Base-by-base conservation (phyloP, 2,797 vertebrate genomes). In the Platalea minor region DNA sequence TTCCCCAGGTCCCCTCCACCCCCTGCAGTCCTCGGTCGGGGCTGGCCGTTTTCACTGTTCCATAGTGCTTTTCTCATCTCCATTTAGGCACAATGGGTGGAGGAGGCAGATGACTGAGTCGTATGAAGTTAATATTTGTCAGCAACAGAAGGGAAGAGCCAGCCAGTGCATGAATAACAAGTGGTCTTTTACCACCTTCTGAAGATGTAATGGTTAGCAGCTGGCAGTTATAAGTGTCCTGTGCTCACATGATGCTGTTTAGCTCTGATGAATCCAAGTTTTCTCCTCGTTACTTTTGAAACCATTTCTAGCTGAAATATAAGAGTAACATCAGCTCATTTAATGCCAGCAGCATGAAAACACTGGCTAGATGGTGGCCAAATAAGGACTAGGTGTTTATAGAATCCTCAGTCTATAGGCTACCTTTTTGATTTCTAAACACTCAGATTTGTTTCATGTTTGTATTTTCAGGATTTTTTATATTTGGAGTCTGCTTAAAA, bases 261-360 rank as follows among this genome's bases (percentile, higher is more conserved):
- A 67, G 31, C 35, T 85, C 54, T 73, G 65, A 86, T 50, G 43
- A 76, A 83, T 41, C 24, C 60, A 72, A 15, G 17, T 89, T 89
- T 96, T 93, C 7, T 79, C 53, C 84, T 93, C 69, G 17, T 72
- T 96, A 87, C 57, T 69, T 73, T 16, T 23, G 60, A 94, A 97
- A 79, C 25, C 35, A 69, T 76, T 85, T 91, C 79, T 89, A 75
- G 57, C 46, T 93, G 60, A 91, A 56, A 68, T 75, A 26, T 23
- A 28, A 77, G 45, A 85, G 5, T 60, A 56, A 67, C 60, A 51
- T 65, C 65, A 67, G 19, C 60, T 93, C 63, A 26, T 64, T 31
- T 93, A 95, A 85, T 41, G 87, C 29, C 17, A 61, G 59, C 69
- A 89, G n/a, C 65, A 51, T 63, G 73, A 78, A 95, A 94, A 21